Evolutionary conservation across 2,113 vertebrate genomes (phyloP).

Genomic region (Mohoua ochrocephala): DNA sequence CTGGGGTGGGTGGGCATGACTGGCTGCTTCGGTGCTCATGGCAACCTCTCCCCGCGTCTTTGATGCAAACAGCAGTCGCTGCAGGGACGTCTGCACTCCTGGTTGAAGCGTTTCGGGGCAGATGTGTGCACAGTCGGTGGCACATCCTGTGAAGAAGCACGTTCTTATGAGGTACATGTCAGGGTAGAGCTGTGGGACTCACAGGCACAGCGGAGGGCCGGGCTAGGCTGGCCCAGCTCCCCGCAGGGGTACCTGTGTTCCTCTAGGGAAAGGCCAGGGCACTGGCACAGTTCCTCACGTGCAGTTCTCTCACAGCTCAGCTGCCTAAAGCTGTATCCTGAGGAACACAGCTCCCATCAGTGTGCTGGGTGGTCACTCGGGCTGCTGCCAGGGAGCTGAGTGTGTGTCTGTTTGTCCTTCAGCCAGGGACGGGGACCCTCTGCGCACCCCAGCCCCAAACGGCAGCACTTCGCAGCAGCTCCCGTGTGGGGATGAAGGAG

Average conservation of each 20-base stretch:
- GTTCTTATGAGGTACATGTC: accelerated
- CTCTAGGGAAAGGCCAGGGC: background rate
- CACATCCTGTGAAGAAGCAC: background rate
- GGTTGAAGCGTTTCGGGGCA: background rate
- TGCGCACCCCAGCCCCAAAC: background rate
- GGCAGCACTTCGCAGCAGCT: background rate
- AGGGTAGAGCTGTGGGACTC: background rate
- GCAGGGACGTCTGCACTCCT: background rate
- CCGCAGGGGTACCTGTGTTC: background rate
- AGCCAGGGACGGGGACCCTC: background rate
- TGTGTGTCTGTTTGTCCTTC: background rate
- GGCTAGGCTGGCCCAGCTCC: background rate
- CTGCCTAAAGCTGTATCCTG: background rate
- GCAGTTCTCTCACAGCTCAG: background rate
- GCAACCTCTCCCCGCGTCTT: background rate
- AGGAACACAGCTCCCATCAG: background rate
- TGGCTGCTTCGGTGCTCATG: background rate
- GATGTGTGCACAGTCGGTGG: accelerated
- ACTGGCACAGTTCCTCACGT: background rate
- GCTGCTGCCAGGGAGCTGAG: background rate
- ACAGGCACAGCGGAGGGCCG: background rate
- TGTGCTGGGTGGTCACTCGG: background rate
- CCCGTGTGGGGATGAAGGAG: background rate
- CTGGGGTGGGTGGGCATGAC: background rate
- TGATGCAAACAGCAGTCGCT: background rate